Evolutionary conservation across 2,888 invertebrate genomes (phyloP), one percentile per base, ranked within the genome.

Genomic region (Apamea crenata): DNA sequence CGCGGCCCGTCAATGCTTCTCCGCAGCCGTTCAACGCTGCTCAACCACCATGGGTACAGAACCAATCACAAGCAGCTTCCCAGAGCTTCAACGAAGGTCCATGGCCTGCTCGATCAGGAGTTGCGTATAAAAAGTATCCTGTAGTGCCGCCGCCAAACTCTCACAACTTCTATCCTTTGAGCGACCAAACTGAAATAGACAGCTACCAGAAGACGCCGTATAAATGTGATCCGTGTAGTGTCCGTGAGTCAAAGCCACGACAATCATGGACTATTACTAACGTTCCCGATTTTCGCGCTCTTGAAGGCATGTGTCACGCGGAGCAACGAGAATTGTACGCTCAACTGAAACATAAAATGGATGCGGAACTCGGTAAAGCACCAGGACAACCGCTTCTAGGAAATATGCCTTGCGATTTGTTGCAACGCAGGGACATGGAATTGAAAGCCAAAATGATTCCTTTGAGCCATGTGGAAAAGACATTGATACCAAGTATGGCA

Each of bases 261-360:
- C 97, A 97, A 83, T 97, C 97, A n/a, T 97, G 97, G 97, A 97
- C 97, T 56, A 97, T 97, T 25, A 96, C 96, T 25, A 97, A 96
- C 81, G 93, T 96, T 47, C 94, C 96, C 21, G 97, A 96, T 84
- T 96, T 96, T 89, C 91, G 97, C 78, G 91, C 94, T 75, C 90
- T 96, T 47, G 97, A 97, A 90, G 93, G 94, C 14, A 94, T 96
- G 92, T 96, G 96, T 82, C 96, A 96, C 70, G 93, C 95, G 4
- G 96, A 97, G 66, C 96, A 96, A 86, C 92, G 96, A 61, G 96
- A 97, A 88, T 82, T 96, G 1, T 97, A 96, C 77, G 93, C 93
- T 83, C 97, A 97, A 89, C 89, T 97, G 40, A 96, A 96, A 87
- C 95, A 96, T 86, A 97, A 96, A 90, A 96, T 96, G 93, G 96